Evolutionary conservation across 2,888 invertebrate species (phyloP).

Genomic region (Phytoseiulus persimilis): DNA sequence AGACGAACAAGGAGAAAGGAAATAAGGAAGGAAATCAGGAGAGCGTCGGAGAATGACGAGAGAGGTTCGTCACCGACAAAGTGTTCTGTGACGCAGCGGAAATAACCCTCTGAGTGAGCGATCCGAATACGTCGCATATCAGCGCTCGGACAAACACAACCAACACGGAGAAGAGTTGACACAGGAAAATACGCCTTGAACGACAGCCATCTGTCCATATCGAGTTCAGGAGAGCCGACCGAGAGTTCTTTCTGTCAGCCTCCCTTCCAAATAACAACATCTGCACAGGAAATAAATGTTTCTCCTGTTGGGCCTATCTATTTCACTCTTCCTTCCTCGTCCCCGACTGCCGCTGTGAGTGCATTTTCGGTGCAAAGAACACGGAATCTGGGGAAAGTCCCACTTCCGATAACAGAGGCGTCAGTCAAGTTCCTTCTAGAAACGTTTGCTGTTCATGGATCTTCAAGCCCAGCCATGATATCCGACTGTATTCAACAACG

Average conservation of each 20-base stretch:
- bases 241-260: background rate
- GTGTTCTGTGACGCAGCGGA: background rate
- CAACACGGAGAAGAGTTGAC: background rate
- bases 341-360: background rate
- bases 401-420: background rate
- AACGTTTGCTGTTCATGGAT: background rate
- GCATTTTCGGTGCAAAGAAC: background rate
- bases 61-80: background rate
- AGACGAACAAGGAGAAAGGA: background rate
- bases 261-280: background rate
- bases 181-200: background rate
- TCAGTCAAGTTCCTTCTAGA: background rate
- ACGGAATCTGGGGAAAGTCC: background rate
- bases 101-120: background rate
- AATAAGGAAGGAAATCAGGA: background rate
- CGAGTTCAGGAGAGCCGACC: background rate
- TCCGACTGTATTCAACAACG: too few species aligned
- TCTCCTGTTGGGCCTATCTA: background rate
- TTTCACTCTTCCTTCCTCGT: background rate
- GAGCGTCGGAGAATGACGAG: background rate
- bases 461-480: background rate
- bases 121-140: background rate
- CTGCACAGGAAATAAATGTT: background rate
- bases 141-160: background rate
- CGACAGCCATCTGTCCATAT: background rate